phyloP scores from a whole-genome alignment of 2,113 vertebrate species.

The Tympanuchus pallidicinctus region DNA sequence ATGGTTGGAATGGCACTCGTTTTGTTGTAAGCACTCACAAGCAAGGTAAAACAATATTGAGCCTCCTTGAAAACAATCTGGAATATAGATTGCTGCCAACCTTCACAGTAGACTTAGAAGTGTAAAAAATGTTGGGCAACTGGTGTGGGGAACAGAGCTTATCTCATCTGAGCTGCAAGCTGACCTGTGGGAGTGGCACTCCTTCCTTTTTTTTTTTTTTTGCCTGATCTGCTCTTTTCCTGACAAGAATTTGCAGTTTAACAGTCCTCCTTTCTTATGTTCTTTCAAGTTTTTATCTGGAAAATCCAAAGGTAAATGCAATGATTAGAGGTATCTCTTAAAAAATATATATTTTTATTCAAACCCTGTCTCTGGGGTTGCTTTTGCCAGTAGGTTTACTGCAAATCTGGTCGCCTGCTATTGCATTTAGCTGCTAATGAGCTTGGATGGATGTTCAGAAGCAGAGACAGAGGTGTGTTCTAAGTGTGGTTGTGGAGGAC shows the following conservation, averaged over 20 bases:
- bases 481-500: background rate
- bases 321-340: background rate
- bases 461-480: background rate
- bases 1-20: background rate
- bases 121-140: background rate
- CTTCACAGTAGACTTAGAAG: background rate
- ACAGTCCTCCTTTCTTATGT: background rate
- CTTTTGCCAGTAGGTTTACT: background rate
- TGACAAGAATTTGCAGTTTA: background rate
- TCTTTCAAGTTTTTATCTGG: background rate
- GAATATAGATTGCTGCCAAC: background rate
- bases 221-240: background rate
- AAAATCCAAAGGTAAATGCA: constrained; percentile 5
- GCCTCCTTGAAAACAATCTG: background rate
- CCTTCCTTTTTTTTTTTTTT: background rate
- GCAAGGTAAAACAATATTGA: background rate
- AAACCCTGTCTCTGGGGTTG: background rate
- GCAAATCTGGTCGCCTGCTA: background rate
- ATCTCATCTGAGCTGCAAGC: background rate
- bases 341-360: background rate
- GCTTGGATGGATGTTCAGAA: background rate
- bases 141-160: background rate
- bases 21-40: background rate
- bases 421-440: background rate
- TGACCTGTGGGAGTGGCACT: background rate